These are phyloP conservation scores for Vollenhovia emeryi DNA, from an alignment of 1,140 invertebrate species.

Conservation along the genomic window DNA sequence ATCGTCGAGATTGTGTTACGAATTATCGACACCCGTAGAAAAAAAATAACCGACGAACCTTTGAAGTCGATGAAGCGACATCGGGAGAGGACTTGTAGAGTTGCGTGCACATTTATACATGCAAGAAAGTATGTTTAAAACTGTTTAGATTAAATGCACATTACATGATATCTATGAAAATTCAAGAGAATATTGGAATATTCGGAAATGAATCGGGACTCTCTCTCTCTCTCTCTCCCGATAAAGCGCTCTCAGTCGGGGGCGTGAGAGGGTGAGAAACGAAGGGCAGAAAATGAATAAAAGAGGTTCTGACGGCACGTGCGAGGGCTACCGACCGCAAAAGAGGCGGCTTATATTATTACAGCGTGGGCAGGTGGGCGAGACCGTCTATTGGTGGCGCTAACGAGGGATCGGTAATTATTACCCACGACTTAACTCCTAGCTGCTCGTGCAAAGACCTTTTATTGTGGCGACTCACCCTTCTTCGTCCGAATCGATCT, in stretches of 20 bases:
- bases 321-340: conserved; percentile 78
- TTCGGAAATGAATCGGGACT: conserved; percentile 19
- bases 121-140: background rate
- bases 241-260: conserved; percentile 46
- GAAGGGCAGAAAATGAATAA: conserved; percentile 72
- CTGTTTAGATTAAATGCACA: background rate
- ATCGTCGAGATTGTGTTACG: background rate
- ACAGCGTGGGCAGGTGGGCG: conserved; percentile 80
- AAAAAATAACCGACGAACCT: background rate
- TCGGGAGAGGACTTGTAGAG: background rate
- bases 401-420: conserved; percentile 79
- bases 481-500: conserved; percentile 55
- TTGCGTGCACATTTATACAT: background rate
- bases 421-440: conserved; percentile 78
- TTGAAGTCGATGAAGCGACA: background rate
- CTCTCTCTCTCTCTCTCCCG: too few species aligned
- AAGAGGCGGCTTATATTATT: conserved; percentile 80
- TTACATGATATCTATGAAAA: background rate
- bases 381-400: conserved; percentile 72
- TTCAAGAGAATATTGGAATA: background rate
- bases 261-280: conserved; percentile 63
- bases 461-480: conserved; percentile 68
- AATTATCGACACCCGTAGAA: background rate
- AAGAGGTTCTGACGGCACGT: conserved; percentile 77
- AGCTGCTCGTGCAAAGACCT: conserved; percentile 75